Conservation (phyloP, 2,888 invertebrate species). For the Sycophila texana region DNA sequence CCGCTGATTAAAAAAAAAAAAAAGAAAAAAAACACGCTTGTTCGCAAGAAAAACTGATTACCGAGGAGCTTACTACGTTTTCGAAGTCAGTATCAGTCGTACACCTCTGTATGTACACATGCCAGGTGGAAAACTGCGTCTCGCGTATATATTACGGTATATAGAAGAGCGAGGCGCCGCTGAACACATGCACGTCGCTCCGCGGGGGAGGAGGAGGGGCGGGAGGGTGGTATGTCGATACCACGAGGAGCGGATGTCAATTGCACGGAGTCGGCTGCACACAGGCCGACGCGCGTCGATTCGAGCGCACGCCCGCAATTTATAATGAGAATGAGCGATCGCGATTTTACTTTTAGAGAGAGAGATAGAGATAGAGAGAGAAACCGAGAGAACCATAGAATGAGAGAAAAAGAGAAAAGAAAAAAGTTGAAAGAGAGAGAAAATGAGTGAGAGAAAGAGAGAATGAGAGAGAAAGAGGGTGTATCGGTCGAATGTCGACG, state of each 20-base stretch:
- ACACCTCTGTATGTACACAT: background rate
- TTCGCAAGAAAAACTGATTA: no score
- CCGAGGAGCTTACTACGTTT: no score
- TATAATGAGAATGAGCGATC: conserved; percentile 51
- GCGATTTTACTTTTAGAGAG: conserved; percentile 37
- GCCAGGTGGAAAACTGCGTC: conserved; percentile 27
- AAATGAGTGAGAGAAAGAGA: background rate
- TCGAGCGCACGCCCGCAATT: conserved; percentile 44
- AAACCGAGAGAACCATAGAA: background rate
- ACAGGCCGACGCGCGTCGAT: conserved; percentile 39
- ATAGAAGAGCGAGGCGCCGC: conserved; percentile 29
- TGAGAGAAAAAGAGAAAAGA: background rate
- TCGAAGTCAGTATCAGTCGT: background rate
- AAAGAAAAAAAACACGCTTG: no score
- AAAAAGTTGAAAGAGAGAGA: background rate
- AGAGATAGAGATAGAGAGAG: background rate
- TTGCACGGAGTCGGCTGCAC: conserved; percentile 66
- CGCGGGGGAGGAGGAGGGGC: background rate
- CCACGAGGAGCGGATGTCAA: conserved; percentile 72
- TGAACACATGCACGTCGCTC: background rate
- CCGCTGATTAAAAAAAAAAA: no score
- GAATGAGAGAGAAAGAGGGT: background rate
- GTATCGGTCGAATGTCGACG: background rate
- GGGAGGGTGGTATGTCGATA: conserved; percentile 66
- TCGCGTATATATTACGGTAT: conserved; percentile 6